Conservation (phyloP, 2,888 invertebrate genomes). For the Phalera bucephala region DNA sequence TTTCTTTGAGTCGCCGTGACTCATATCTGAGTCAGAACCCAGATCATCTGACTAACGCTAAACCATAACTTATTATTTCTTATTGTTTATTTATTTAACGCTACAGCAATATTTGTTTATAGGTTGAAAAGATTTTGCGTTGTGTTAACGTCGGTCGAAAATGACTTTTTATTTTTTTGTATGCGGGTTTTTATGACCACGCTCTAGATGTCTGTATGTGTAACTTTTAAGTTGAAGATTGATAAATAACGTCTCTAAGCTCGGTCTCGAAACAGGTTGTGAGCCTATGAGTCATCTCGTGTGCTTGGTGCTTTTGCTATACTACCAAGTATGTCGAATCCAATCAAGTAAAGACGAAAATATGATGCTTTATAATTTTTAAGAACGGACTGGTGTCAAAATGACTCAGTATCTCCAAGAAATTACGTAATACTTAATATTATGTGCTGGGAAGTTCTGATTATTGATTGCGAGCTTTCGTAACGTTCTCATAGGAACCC, state of each 20-base stretch:
- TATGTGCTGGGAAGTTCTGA: not conserved
- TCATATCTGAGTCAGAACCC: slow-evolving; percentile 64
- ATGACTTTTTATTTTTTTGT: not conserved
- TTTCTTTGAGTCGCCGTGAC: slow-evolving; percentile 63
- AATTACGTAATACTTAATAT: not conserved
- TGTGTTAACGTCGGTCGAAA: too few species aligned
- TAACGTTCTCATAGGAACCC: too few species aligned
- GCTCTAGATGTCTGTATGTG: not conserved
- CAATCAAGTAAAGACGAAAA: slow-evolving; percentile 12
- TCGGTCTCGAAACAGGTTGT: slow-evolving; percentile 55
- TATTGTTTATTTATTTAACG: slow-evolving; percentile 20
- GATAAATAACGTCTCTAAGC: slow-evolving; percentile 36
- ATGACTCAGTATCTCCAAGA: not conserved
- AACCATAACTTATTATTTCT: slow-evolving; percentile 22
- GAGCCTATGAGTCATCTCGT: slow-evolving; percentile 46
- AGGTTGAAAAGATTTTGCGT: not conserved
- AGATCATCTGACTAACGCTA: slow-evolving; percentile 40
- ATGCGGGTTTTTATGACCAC: not conserved
- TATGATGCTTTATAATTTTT: not conserved
- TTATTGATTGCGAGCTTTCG: too few species aligned
- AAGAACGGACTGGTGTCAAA: not conserved
- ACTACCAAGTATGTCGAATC: slow-evolving; percentile 21
- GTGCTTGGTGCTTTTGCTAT: slow-evolving; percentile 40
- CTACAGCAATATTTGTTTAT: slow-evolving; percentile 9
- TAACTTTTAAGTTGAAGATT: slow-evolving; percentile 6